Percentiles rank a stretch among this genome's conserved stretches.
These are phyloP conservation scores for Poliocrania exsul DNA, from an alignment of 2,797 vertebrate species.

Conservation along the genomic window DNA sequence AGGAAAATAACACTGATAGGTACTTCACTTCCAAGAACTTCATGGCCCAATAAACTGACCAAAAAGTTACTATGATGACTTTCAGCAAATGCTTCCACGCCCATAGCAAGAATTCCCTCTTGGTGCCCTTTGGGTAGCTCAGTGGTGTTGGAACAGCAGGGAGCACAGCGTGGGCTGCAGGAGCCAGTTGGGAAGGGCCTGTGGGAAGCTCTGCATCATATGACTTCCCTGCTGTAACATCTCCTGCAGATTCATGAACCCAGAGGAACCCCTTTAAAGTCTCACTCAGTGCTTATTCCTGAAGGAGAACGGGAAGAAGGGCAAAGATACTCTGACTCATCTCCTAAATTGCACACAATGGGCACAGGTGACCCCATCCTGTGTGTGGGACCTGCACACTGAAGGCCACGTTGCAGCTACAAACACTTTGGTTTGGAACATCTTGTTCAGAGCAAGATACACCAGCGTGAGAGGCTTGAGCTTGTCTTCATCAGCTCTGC, in stretches of 20 bases:
- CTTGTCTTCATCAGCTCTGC: neutral
- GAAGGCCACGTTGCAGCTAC: neutral
- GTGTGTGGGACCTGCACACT: neutral
- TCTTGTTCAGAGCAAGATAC: neutral
- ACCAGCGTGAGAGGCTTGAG: neutral
- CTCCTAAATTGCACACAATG: neutral
- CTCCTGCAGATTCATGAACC: fast-evolving
- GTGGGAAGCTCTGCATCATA: neutral
- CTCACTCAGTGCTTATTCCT: fast-evolving
- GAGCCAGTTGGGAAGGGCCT: neutral
- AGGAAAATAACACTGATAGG: neutral
- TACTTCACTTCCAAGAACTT: neutral
- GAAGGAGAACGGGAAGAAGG: neutral
- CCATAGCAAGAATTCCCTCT: neutral
- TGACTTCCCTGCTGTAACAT: neutral
- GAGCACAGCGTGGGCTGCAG: neutral
- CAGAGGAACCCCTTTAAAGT: neutral
- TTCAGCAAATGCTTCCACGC: neutral
- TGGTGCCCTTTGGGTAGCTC: neutral
- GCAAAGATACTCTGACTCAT: neutral
- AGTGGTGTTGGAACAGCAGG: neutral
- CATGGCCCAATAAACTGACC: neutral
- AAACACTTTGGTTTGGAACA: fast-evolving
- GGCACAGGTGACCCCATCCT: neutral
- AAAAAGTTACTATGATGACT: neutral